These are phyloP conservation scores for Catonia carolina DNA, from an alignment of 2,888 invertebrate species.

Conservation along the genomic window DNA sequence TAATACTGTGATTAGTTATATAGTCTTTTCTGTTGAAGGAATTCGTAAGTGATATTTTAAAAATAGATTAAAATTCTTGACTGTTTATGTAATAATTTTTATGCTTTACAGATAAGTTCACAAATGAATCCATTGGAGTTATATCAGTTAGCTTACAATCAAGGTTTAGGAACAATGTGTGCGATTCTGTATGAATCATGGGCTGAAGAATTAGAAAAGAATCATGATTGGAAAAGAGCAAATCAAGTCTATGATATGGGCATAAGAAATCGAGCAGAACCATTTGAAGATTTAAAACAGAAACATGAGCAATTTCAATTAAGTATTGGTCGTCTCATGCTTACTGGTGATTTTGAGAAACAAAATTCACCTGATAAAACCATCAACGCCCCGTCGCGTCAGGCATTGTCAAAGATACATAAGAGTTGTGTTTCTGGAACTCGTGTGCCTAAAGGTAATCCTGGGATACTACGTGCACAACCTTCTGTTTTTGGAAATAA, in stretches of 20 bases:
- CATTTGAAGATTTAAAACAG: conserved; percentile 64
- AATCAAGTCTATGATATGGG: conserved; percentile 76
- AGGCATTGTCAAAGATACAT: conserved; percentile 57
- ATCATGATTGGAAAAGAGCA: conserved; percentile 74
- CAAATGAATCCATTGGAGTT: conserved; percentile 69
- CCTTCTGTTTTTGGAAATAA: conserved; percentile 40
- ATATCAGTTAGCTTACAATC: conserved; percentile 71
- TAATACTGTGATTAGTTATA: too few species aligned
- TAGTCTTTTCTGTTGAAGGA: too few species aligned
- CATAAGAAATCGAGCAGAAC: conserved; percentile 68
- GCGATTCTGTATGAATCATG: conserved; percentile 83
- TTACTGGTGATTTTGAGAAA: conserved; percentile 52
- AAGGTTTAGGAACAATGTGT: conserved; percentile 72
- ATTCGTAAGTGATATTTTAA: too few species aligned
- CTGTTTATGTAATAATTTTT: background rate
- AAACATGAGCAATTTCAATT: conserved; percentile 71
- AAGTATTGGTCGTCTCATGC: conserved; percentile 59
- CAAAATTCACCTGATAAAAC: conserved; percentile 56
- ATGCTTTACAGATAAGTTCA: conserved; percentile 57
- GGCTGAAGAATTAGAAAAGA: conserved; percentile 80
- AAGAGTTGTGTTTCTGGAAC: conserved; percentile 46
- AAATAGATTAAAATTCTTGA: too few species aligned
- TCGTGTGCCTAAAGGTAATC: conserved; percentile 44
- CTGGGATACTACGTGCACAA: conserved; percentile 39
- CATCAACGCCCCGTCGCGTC: conserved; percentile 42